Conservation (phyloP, 2,888 invertebrate species). For the Erebia ligea region DNA sequence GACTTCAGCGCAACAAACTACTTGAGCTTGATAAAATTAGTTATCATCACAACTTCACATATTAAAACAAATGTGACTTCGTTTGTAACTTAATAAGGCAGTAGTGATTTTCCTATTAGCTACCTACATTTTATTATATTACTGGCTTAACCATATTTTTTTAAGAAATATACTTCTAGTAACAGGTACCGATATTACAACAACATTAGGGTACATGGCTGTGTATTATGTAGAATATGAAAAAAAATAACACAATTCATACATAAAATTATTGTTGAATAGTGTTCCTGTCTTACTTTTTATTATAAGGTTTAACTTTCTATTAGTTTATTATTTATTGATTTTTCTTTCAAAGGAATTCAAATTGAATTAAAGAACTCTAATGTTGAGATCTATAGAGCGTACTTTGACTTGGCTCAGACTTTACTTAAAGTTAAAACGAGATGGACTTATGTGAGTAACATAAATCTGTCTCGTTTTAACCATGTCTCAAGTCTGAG, state of each 20-base stretch:
- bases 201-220: slow-evolving; percentile 26
- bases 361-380: background rate
- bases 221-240: background rate
- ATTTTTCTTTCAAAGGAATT: background rate
- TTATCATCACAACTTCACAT: slow-evolving; percentile 6
- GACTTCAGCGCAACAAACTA: background rate
- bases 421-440: too few relatives aligned
- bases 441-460: too few relatives aligned
- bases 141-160: background rate
- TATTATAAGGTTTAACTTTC: too few relatives aligned
- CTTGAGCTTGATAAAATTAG: slow-evolving; percentile 8
- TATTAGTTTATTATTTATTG: background rate
- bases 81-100: slow-evolving; percentile 29
- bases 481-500: too few relatives aligned
- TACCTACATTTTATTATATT: background rate
- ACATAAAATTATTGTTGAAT: background rate
- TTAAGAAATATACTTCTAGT: slow-evolving; percentile 24
- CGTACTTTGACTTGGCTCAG: too few relatives aligned
- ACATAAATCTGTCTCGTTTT: too few relatives aligned
- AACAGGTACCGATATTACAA: slow-evolving; percentile 35
- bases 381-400: too few relatives aligned
- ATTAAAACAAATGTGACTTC: slow-evolving; percentile 5
- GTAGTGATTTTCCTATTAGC: slow-evolving; percentile 19
- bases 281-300: background rate
- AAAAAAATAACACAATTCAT: background rate